Base-by-base conservation (phyloP, 37 sponge, comb jelly and placozoan genomes). In the Beroe ovata region DNA sequence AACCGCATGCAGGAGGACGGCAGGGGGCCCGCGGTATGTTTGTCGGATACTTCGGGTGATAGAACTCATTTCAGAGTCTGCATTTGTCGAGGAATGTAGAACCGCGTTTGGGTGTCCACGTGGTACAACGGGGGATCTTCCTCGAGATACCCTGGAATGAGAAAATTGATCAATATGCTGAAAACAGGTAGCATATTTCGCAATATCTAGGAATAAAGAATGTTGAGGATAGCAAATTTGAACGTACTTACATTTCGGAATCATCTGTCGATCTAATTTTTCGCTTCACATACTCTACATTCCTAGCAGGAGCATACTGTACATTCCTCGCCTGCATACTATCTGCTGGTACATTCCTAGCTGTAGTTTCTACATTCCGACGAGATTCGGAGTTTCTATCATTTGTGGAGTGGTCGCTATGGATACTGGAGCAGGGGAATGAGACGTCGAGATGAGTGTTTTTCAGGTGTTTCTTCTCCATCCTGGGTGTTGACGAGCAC, bases 41-140 rank as follows among this genome's bases (percentile, higher is more conserved):
- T 33, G 25, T 33, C 69, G 29, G 69, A 66, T 66, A 16, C 69
- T 66, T 8, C 69, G 69, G 1, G 69, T 66, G 25, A 66, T 66
- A 11, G 69, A 66, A 32, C 69, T 66, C n/a, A n/a, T n/a, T 25
- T 66, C 69, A 19, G 69, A 25, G 54, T 6, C 11, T 16, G 54
- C 11, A 11, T 6, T 47, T 6, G 11, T 47, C 11, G 54, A 47
- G 54, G 54, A 11, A n/a, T n/a, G n/a, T n/a, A n/a, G n/a, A n/a
- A n/a, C n/a, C 11, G 11, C 11, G 54, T 47, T 47, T 11, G 54
- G 54, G 54, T 47, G 54, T n/a, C n/a, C n/a, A n/a, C n/a, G n/a
- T n/a, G n/a, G n/a, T n/a, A n/a, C n/a, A n/a, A n/a, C n/a, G n/a
- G n/a, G n/a, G n/a, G n/a, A n/a, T n/a, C n/a, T n/a, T n/a, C n/a